Conservation (phyloP, 1,140 invertebrate species). For the Cataglyphis hispanica region DNA sequence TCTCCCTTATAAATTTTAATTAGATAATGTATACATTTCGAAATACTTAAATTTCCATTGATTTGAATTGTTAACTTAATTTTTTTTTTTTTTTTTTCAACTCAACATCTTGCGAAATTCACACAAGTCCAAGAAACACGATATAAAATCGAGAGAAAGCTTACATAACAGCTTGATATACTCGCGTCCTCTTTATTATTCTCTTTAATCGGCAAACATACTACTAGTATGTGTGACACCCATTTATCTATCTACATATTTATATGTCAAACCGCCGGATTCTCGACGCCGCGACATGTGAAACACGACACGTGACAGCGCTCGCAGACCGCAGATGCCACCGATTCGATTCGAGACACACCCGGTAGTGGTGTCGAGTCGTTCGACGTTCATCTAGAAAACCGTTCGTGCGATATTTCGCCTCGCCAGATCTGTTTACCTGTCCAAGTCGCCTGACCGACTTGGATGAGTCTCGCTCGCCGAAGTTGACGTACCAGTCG, state of each 20-base stretch:
- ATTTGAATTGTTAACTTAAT: neutral
- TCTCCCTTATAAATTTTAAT: neutral
- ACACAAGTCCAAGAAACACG: neutral
- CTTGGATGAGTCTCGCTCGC: conserved; percentile 64
- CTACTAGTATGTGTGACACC: neutral
- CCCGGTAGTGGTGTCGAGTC: conserved; percentile 73
- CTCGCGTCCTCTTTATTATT: neutral
- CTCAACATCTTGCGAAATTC: neutral
- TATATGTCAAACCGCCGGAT: conserved; percentile 27
- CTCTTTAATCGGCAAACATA: neutral
- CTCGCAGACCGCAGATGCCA: conserved; percentile 49
- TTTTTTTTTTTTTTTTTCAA: too few relatives aligned
- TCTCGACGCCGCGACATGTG: conserved; percentile 1
- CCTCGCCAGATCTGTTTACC: conserved; percentile 54
- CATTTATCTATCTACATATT: conserved; percentile 10
- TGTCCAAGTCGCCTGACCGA: conserved; percentile 53
- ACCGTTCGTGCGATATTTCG: conserved; percentile 68
- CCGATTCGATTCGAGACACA: conserved; percentile 66
- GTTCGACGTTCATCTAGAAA: conserved; percentile 71
- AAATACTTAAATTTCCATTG: neutral
- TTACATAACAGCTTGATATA: neutral
- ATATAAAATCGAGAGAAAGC: neutral
- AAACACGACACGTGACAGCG: conserved; percentile 42
- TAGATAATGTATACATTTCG: neutral
- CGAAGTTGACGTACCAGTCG: conserved; percentile 46